Conservation (phyloP, 2,797 vertebrate genomes). For the Cheirogaleus major region DNA sequence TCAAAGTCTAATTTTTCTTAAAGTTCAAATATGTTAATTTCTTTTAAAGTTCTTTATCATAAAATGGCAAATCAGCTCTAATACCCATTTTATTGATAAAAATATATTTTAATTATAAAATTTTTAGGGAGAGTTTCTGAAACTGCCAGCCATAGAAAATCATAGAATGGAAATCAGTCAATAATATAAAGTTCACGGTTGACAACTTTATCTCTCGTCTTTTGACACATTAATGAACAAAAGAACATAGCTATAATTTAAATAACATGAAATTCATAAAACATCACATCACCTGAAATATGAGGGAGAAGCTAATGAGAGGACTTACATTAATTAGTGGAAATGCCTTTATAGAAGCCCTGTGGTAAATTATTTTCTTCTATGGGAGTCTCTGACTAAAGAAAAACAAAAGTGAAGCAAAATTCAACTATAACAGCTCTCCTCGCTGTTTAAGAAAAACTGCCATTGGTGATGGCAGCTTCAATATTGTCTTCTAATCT, state of each 20-base stretch:
- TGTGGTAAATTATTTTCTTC: neutral
- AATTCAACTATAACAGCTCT: neutral
- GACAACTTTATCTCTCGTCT: neutral
- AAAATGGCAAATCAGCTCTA: neutral
- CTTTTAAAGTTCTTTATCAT: neutral
- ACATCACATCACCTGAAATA: neutral
- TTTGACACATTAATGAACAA: neutral
- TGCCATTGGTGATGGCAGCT: neutral
- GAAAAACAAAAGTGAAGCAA: neutral
- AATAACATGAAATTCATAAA: neutral
- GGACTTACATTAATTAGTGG: neutral
- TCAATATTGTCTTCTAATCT: constrained; percentile 26
- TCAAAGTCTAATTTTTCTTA: neutral
- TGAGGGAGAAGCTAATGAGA: neutral
- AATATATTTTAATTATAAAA: neutral
- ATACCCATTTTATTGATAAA: neutral
- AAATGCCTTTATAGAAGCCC: constrained; percentile 2
- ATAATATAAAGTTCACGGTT: neutral
- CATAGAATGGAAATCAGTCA: neutral
- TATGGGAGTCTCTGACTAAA: neutral
- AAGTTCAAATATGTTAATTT: neutral
- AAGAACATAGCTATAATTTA: neutral
- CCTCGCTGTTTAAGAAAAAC: neutral
- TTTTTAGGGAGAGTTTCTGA: neutral
- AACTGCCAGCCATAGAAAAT: neutral